Base-by-base conservation (phyloP, 2,113 vertebrate genomes). In the Ailuropoda melanoleuca region DNA sequence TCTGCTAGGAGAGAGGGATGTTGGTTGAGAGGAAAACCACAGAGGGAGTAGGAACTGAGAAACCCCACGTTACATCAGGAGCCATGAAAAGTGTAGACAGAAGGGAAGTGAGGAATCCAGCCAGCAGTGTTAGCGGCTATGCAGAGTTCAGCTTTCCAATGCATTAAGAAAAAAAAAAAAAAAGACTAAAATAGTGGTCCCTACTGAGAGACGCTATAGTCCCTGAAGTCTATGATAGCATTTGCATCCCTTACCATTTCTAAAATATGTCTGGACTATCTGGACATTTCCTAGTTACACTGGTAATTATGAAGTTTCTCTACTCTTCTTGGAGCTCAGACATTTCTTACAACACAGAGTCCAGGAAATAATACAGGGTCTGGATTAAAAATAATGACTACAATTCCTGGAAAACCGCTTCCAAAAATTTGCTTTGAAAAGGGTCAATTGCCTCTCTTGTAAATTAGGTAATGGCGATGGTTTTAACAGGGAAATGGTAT, bases 401-500 rank as follows among this genome's bases (percentile, higher is more conserved):
- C 70, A 91, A 87, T 83, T 92, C 21, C 48, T 75, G 8, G 74
- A 93, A 74, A 90, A 70, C 10, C 15, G 68, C 60, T 94, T 92
- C 58, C 3, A 58, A 93, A 93, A 92, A 55, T 85, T 82, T 88
- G 26, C 48, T 91, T 39, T 37, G 34, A 92, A 29, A 75, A 48
- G 55, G 58, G 34, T 56, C 21, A 89, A 31, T 12, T 39, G 34
- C 62, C 86, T 95, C 86, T 90, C 11, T 55, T 90, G 23, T 24
- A 84, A 84, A 55, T 96, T 95, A 58, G 64, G 74, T 89, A 81
- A 74, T 50, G 15, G 55, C 50, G 43, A 48, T 34, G 46, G 43
- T 97, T 84, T 74, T 90, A 84, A 92, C 34, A 90, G 81, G 93
- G 64, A 95, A 96, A 95, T 50, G 58, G 31, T 29, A 75, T 1